A percentile compares a stretch with the other conserved stretches of the same genome.
phyloP scores from a whole-genome alignment of 2,113 vertebrate species.

The Dendrocopos noguchii region DNA sequence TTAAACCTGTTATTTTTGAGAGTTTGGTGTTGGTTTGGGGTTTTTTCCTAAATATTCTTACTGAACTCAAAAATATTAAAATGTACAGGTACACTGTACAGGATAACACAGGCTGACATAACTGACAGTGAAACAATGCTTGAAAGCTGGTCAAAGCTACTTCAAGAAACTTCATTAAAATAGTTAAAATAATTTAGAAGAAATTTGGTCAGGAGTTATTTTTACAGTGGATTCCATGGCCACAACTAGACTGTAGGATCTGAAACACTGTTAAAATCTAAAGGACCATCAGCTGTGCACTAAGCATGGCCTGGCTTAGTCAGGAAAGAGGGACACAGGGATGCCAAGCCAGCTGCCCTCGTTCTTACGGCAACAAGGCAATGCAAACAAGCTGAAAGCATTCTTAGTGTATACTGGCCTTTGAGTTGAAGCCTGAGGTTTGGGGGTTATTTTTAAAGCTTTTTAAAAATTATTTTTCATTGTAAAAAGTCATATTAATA shows the following conservation, averaged over 20 bases:
- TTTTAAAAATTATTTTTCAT: too few species aligned
- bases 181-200: background rate
- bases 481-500: too few species aligned
- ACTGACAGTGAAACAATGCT: background rate
- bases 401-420: too few species aligned
- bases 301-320: too few species aligned
- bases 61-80: background rate
- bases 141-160: background rate
- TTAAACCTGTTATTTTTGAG: background rate
- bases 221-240: background rate
- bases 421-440: too few species aligned
- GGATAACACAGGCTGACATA: background rate
- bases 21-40: rapidly evolving
- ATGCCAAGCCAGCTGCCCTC: too few species aligned
- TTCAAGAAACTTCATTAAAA: background rate
- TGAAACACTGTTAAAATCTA: background rate
- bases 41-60: background rate
- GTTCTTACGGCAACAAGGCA: too few species aligned
- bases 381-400: too few species aligned
- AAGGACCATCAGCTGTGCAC: too few species aligned
- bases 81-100: background rate
- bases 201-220: background rate
- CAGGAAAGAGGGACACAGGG: too few species aligned
- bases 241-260: background rate
- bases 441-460: too few species aligned